Evolutionary conservation across 2,113 vertebrate species (phyloP).

Genomic region (Progne subis): DNA sequence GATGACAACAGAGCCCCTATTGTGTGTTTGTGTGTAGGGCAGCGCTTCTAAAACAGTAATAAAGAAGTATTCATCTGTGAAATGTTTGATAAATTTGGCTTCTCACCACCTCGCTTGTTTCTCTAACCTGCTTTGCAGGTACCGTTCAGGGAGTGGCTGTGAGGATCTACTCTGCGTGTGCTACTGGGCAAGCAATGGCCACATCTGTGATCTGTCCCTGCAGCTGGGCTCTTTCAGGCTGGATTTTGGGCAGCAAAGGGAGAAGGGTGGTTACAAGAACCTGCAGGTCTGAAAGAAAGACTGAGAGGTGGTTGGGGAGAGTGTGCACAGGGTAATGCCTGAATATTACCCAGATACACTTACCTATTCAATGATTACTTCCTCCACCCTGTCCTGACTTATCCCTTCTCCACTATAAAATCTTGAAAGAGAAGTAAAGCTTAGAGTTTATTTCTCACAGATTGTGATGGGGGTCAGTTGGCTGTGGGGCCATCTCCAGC

Average conservation of each 20-base stretch:
- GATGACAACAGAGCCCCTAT: accelerated
- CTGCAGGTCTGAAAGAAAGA: background rate
- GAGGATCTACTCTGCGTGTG: background rate
- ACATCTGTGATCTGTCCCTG: background rate
- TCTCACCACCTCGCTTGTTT: background rate
- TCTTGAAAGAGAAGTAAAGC: background rate
- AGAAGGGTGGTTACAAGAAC: background rate
- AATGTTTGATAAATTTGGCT: background rate
- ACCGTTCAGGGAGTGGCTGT: background rate
- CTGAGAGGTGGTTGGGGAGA: background rate
- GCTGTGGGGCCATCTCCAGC: accelerated
- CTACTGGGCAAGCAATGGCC: background rate
- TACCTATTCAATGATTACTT: background rate
- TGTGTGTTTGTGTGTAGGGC: background rate
- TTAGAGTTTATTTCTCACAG: background rate
- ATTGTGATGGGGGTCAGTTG: background rate
- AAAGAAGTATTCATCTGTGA: background rate
- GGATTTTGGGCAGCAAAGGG: background rate
- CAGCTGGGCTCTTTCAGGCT: background rate
- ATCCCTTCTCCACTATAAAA: background rate
- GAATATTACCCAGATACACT: background rate
- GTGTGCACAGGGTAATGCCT: accelerated
- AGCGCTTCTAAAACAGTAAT: background rate
- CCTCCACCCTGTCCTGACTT: background rate
- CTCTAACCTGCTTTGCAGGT: background rate